Evolutionary conservation across 2,113 vertebrate genomes (phyloP).

Genomic region (Proteles cristata): DNA sequence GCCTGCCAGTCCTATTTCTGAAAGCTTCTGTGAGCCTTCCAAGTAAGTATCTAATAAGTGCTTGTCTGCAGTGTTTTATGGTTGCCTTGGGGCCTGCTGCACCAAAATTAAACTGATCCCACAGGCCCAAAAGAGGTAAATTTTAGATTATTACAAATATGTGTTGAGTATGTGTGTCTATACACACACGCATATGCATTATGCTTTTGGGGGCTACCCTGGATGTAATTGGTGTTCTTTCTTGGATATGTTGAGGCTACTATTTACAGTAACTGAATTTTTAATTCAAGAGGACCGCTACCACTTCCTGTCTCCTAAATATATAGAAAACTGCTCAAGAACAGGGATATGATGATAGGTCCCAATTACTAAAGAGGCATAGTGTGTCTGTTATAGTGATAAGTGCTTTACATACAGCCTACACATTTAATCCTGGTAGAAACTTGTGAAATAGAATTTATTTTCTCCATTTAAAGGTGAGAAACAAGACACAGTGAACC

Average conservation of each 20-base stretch:
- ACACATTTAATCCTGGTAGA: not conserved
- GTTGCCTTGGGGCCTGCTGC: not conserved
- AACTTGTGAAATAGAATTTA: not conserved
- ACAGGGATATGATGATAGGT: not conserved
- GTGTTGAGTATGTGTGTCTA: not conserved
- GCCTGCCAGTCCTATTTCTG: constrained; percentile 1
- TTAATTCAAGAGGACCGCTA: not conserved
- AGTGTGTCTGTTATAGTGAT: not conserved
- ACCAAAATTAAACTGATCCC: constrained; percentile 40
- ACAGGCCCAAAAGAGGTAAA: constrained; percentile 27
- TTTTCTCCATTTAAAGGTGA: not conserved
- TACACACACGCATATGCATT: not conserved
- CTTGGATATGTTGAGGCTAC: not conserved
- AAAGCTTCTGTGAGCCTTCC: not conserved
- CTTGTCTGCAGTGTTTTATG: constrained; percentile 24
- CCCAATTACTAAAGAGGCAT: not conserved
- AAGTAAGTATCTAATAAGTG: constrained; percentile 30
- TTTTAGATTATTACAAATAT: constrained; percentile 57
- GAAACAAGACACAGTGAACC: not conserved
- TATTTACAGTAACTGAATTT: not conserved
- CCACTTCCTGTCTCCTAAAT: not conserved
- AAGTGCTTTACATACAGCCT: not conserved
- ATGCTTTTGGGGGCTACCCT: not conserved
- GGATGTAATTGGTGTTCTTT: not conserved
- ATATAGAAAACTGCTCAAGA: not conserved